These are phyloP conservation scores for Cotesia glomerata DNA, from an alignment of 1,140 invertebrate species.

Conservation along the genomic window DNA sequence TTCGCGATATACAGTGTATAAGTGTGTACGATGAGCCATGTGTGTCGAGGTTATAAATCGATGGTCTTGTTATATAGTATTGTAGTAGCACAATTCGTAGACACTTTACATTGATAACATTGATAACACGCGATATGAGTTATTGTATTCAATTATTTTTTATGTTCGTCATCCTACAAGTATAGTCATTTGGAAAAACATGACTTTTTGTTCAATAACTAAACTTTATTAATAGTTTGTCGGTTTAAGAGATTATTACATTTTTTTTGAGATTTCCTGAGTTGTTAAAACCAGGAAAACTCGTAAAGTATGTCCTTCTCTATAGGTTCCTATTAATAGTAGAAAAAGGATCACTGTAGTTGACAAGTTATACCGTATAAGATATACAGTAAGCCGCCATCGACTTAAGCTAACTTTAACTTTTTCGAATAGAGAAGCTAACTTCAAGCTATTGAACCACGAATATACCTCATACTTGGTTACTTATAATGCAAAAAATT, in stretches of 20 bases:
- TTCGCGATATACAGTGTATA: conserved; percentile 5
- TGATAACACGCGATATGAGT: not conserved
- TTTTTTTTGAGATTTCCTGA: too few relatives aligned
- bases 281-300: too few relatives aligned
- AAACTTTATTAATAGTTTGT: too few relatives aligned
- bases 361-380: conserved; percentile 21
- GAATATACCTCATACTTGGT: not conserved
- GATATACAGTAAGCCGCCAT: conserved; percentile 16
- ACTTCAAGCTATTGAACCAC: conserved; percentile 13
- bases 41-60: conserved; percentile 17
- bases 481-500: not conserved
- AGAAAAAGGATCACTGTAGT: conserved; percentile 37
- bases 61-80: conserved; percentile 19
- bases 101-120: not conserved
- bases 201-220: too few relatives aligned
- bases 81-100: not conserved
- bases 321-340: too few relatives aligned
- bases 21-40: not conserved
- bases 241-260: too few relatives aligned
- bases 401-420: conserved; percentile 42
- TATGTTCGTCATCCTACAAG: too few relatives aligned
- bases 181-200: too few relatives aligned
- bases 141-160: conserved; percentile 9
- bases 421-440: conserved; percentile 36
- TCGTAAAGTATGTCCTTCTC: too few relatives aligned